These are phyloP conservation scores for Sakesphorus luctuosus DNA, from an alignment of 2,113 vertebrate species.

Conservation along the genomic window DNA sequence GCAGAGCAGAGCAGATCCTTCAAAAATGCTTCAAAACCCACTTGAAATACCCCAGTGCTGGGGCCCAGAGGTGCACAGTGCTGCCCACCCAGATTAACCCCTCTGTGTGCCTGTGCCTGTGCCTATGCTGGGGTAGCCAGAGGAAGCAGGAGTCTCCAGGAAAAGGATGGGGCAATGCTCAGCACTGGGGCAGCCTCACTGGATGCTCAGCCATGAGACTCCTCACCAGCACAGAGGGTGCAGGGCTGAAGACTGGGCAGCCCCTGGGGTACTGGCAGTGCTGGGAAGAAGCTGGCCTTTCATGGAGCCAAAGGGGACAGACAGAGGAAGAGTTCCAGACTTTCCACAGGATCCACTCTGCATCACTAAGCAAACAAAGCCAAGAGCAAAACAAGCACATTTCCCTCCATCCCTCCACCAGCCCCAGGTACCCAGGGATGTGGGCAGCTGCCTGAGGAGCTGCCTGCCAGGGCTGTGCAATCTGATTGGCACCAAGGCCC, in stretches of 20 bases:
- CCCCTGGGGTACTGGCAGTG: neutral
- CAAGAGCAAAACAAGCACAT: neutral
- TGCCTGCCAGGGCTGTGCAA: neutral
- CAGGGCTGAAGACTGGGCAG: neutral
- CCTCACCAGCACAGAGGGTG: neutral
- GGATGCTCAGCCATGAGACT: neutral
- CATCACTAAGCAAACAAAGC: neutral
- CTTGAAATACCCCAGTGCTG: neutral
- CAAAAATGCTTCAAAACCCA: neutral
- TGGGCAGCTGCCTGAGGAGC: neutral
- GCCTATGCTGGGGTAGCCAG: neutral
- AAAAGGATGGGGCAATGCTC: neutral
- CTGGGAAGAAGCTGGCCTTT: neutral
- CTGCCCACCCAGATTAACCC: neutral
- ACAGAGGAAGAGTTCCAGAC: neutral
- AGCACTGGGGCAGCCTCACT: neutral
- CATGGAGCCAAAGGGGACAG: neutral
- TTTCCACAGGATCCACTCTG: neutral
- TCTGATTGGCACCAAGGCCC: neutral
- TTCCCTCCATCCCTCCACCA: neutral
- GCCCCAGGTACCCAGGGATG: neutral
- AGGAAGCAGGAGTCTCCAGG: neutral
- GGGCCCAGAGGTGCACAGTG: neutral
- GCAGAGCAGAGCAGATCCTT: neutral
- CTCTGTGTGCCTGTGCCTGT: rapidly evolving